Percentiles rank a stretch among this genome's conserved stretches.
Conservation (phyloP, 1,140 invertebrate genomes). For the Atopsyche davidsoni region DNA sequence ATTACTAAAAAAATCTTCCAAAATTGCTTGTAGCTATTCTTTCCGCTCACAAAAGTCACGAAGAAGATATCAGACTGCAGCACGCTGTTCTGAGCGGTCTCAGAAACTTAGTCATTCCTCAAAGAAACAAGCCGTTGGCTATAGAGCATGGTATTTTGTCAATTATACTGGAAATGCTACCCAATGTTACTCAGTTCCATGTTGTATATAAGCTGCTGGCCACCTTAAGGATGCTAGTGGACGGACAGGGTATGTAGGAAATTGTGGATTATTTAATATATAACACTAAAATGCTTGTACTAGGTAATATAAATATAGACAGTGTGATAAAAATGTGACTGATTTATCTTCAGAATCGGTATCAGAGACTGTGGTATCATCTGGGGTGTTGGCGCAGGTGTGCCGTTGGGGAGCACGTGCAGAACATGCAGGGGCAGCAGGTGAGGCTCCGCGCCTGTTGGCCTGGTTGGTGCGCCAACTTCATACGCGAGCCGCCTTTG, state of each 20-base stretch:
- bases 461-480: conserved; percentile 77
- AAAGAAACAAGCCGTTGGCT: conserved; percentile 66
- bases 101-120: conserved; percentile 76
- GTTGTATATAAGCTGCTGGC: conserved; percentile 84
- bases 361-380: conserved; percentile 53
- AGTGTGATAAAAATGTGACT: conserved; percentile 2
- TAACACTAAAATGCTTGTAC: not conserved
- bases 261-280: conserved; percentile 10
- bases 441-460: conserved; percentile 74
- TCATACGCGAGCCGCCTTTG: conserved; percentile 35
- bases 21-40: conserved; percentile 21
- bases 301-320: too few species aligned
- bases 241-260: conserved; percentile 59
- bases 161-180: conserved; percentile 61
- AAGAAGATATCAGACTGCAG: conserved; percentile 66
- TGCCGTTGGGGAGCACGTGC: conserved; percentile 75
- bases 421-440: conserved; percentile 77
- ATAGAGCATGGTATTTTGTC: conserved; percentile 57
- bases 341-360: conserved; percentile 47
- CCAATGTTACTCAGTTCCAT: conserved; percentile 66
- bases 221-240: conserved; percentile 77
- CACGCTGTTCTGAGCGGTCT: conserved; percentile 77
- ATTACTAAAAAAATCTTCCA: too few species aligned
- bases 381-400: conserved; percentile 55
- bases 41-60: conserved; percentile 22